phyloP scores from a whole-genome alignment of 2,113 vertebrate species.

The Gymnogyps californianus region DNA sequence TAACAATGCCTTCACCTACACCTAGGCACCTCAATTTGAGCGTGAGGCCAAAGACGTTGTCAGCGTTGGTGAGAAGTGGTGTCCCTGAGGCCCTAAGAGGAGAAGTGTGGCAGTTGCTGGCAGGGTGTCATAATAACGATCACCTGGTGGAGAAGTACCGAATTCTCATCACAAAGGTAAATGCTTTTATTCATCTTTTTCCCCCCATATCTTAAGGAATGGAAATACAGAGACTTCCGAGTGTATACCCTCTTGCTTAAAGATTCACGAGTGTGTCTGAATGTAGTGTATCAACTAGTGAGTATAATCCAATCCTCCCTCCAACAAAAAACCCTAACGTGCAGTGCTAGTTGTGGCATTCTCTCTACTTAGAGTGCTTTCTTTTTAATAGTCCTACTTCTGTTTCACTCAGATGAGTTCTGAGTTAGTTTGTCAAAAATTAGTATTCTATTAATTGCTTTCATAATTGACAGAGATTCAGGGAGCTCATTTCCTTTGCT shows the following conservation, averaged over 20 bases:
- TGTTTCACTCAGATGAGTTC: neutral
- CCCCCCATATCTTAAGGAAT: accelerated
- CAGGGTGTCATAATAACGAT: conserved; percentile 97
- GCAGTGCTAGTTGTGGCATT: neutral
- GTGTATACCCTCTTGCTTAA: neutral
- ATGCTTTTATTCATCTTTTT: accelerated
- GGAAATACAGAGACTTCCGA: accelerated
- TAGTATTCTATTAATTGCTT: neutral
- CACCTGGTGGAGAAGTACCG: conserved; percentile 97
- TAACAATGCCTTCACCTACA: neutral
- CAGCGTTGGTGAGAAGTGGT: conserved; percentile 89
- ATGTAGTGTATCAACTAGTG: accelerated
- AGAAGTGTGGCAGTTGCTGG: conserved; percentile 97
- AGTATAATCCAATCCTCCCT: neutral
- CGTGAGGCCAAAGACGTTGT: conserved; percentile 89
- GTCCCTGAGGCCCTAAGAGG: conserved; percentile 95
- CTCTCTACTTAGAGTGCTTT: neutral
- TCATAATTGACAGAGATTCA: neutral
- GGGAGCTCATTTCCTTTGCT: neutral
- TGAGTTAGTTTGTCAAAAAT: neutral
- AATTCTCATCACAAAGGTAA: conserved; percentile 98
- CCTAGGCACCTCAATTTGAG: conserved; percentile 93
- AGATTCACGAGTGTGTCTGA: neutral
- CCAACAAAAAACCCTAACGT: accelerated
- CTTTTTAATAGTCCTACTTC: neutral